Evolutionary conservation across 2,888 invertebrate species (phyloP), one percentile per base, ranked within the genome.

Genomic region (Ochlodes sylvanus): DNA sequence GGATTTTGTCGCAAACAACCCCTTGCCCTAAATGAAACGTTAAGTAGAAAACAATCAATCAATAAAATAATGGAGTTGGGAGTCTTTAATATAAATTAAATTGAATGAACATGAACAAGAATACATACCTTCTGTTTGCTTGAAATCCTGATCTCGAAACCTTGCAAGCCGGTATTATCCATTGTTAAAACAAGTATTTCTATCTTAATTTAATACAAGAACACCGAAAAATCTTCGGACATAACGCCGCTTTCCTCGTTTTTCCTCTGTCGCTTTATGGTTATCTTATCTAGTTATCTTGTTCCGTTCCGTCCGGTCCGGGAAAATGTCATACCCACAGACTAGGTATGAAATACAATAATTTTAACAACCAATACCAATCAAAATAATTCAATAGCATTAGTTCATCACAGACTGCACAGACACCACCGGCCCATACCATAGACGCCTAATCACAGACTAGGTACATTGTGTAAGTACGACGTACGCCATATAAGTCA

Each of bases 1-100:
- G 21, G 90, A 83, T 76, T 94, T 95, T 1, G 94, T 95, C 0
- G 98, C 97, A 89, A 97, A 96, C 74, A 99, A 90, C 0, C 97
- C 97, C 82, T 96, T 96, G 0, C 98, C 98, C 98, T 98, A 73
- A 66, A 89, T 34, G 14, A 42, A 44, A 42, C 19, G 41, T 50
- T 65, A 38, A 2, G 2, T 38, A 57, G 50, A 21, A 57, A 15
- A 15, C 10, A 47, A 58, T 65, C 41, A 42, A 63, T 34, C 10
- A 44, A 55, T 17, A 44, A 42, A 21, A 12, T 10, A 14, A 21
- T 52, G 21, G 38, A 38, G 19, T 21, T 3, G 21, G 21, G 38
- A 38, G 19, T 21, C 10, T 19, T 41, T 12, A 5, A 3, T 27
- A 6, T 34, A 15, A 47, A 47, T 17, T 7, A 47, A 47, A 15